Conservation (phyloP, 2,797 vertebrate genomes). For the Masticophis lateralis region DNA sequence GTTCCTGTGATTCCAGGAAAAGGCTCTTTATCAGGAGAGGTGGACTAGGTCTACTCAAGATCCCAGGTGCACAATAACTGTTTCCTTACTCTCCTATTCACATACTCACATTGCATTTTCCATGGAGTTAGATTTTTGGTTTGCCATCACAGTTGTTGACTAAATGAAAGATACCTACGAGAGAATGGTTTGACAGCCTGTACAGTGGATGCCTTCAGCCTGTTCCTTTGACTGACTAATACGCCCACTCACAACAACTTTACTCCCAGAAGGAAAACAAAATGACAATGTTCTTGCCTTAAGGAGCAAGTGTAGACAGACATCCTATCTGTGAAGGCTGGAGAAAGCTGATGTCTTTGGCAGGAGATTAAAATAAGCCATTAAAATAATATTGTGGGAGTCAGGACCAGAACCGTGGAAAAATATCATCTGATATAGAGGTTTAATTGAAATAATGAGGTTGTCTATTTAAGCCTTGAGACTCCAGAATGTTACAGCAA, state of each 20-base stretch:
- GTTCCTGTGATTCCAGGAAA: background rate
- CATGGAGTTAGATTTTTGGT: conserved; percentile 10
- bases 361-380: background rate
- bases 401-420: conserved; percentile 37
- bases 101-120: background rate
- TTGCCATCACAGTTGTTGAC: conserved; percentile 19
- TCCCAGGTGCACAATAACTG: conserved; percentile 15
- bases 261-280: conserved; percentile 64
- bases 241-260: conserved; percentile 46
- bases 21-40: background rate
- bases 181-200: conserved; percentile 50
- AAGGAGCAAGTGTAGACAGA: conserved; percentile 55
- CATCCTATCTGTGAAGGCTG: conserved; percentile 37
- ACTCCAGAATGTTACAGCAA: background rate
- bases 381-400: background rate
- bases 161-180: conserved; percentile 65
- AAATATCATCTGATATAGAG: conserved; percentile 35
- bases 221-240: conserved; percentile 50
- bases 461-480: background rate
- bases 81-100: background rate
- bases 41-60: conserved; percentile 19
- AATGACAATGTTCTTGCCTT: conserved; percentile 55
- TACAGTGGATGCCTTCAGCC: conserved; percentile 46
- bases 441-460: background rate
- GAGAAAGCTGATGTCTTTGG: conserved; percentile 26